These are phyloP conservation scores for Macrobrachium rosenbergii DNA, from an alignment of 1,140 invertebrate species.

Conservation along the genomic window DNA sequence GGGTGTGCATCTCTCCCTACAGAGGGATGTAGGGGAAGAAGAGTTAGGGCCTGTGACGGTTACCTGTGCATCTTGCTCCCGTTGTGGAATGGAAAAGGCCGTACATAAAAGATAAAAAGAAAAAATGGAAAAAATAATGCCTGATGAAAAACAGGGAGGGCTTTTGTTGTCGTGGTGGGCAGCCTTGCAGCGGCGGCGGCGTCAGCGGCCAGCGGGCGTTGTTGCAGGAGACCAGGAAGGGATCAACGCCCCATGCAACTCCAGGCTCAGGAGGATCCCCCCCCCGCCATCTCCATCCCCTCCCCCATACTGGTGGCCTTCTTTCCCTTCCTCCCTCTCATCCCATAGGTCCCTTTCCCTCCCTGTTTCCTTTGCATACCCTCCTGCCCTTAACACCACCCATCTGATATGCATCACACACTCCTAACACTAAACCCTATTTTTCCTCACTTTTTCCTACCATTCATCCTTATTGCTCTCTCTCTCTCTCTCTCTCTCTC, in stretches of 20 bases:
- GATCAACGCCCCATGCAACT: neutral
- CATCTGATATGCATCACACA: neutral
- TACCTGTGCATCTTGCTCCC: conserved; percentile 56
- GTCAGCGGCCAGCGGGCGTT: conserved; percentile 39
- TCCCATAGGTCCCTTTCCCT: neutral
- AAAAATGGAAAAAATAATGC: neutral
- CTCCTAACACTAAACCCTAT: no score
- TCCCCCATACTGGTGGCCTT: neutral
- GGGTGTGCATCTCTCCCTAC: conserved; percentile 43
- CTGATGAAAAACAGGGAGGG: conserved; percentile 20
- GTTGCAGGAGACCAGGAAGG: neutral
- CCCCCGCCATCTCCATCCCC: neutral
- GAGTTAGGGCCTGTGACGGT: conserved; percentile 33
- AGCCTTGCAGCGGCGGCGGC: neutral
- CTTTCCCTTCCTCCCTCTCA: neutral
- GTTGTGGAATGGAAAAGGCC: conserved; percentile 2
- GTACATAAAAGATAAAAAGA: conserved; percentile 43
- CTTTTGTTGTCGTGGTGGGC: conserved; percentile 18
- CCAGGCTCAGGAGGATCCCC: neutral
- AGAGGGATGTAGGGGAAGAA: no score
- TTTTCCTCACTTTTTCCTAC: neutral
- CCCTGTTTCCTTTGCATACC: neutral
- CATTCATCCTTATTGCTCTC: conserved; percentile 15
- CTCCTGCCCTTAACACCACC: neutral
- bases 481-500: conserved; percentile 26